phyloP scores from a whole-genome alignment of 1,140 invertebrate genomes.

The Drosophila pseudoobscura region DNA sequence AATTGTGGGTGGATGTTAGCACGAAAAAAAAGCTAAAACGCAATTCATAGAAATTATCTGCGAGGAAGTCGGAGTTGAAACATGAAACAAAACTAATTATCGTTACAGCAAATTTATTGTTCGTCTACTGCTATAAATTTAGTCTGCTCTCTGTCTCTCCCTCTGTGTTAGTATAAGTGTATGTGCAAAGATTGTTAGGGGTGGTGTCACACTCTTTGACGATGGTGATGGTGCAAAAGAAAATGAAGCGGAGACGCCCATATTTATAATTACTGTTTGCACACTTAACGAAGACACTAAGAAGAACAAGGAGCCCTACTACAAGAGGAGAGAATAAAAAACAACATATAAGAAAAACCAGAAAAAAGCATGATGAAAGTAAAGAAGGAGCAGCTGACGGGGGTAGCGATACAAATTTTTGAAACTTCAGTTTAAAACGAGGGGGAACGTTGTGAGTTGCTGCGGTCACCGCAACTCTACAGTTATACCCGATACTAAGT shows the following conservation, averaged over 20 bases:
- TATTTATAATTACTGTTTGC: conserved; percentile 78
- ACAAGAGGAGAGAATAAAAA: neutral
- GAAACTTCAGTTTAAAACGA: conserved; percentile 66
- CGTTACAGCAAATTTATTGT: conserved; percentile 65
- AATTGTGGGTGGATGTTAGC: no score
- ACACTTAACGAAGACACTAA: conserved; percentile 67
- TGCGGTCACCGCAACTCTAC: no score
- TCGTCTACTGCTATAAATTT: conserved; percentile 18
- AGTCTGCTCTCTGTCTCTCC: neutral
- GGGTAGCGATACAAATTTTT: conserved; percentile 20
- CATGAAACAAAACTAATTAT: conserved; percentile 9
- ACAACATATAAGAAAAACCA: conserved; percentile 10
- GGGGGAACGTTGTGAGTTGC: no score
- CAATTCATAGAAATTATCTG: no score
- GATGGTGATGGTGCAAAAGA: neutral
- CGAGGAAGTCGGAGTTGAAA: no score
- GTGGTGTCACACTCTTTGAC: neutral
- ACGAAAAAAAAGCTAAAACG: no score
- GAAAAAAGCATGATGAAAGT: conserved; percentile 1
- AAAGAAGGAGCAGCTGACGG: neutral
- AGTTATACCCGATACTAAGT: no score
- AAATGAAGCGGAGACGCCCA: conserved; percentile 23
- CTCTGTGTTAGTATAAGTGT: conserved; percentile 2
- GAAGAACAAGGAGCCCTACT: conserved; percentile 8
- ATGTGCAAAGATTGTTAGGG: neutral